These are phyloP conservation scores for Tiphia femorata DNA, from an alignment of 2,888 invertebrate species.

Conservation along the genomic window DNA sequence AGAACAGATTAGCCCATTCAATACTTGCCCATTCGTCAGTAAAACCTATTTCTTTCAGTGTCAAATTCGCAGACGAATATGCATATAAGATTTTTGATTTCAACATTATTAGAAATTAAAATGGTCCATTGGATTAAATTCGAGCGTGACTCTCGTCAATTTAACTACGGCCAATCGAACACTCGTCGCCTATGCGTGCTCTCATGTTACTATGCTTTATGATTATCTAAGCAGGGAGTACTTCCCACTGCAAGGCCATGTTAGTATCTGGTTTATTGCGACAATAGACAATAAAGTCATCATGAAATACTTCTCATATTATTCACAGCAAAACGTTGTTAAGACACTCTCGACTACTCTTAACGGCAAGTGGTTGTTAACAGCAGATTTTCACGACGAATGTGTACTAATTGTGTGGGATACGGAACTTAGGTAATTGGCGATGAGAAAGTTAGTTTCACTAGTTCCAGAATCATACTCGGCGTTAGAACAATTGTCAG, in stretches of 20 bases:
- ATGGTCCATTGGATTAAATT: slow-evolving; percentile 77
- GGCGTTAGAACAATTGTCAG: too few species aligned
- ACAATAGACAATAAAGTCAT: not conserved
- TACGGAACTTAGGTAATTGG: too few species aligned
- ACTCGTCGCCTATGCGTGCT: slow-evolving; percentile 74
- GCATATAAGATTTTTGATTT: not conserved
- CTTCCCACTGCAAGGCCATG: slow-evolving; percentile 78
- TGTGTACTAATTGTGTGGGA: slow-evolving; percentile 75
- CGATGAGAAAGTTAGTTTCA: slow-evolving; percentile 54
- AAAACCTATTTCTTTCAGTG: not conserved
- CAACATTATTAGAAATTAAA: slow-evolving; percentile 69
- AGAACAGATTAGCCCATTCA: not conserved
- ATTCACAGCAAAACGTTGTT: slow-evolving; percentile 71
- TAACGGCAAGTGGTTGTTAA: slow-evolving; percentile 73
- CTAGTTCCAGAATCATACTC: too few species aligned
- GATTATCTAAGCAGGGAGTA: slow-evolving; percentile 75
- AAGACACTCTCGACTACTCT: slow-evolving; percentile 70
- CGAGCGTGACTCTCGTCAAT: slow-evolving; percentile 74
- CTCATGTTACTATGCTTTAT: slow-evolving; percentile 76
- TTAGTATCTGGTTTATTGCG: slow-evolving; percentile 64
- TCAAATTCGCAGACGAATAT: not conserved
- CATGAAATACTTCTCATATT: not conserved
- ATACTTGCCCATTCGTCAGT: slow-evolving; percentile 39
- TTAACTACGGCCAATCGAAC: slow-evolving; percentile 71
- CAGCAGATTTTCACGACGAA: slow-evolving; percentile 74